Evolutionary conservation across 2,888 invertebrate species (phyloP).

Genomic region (Dendrolimus houi): DNA sequence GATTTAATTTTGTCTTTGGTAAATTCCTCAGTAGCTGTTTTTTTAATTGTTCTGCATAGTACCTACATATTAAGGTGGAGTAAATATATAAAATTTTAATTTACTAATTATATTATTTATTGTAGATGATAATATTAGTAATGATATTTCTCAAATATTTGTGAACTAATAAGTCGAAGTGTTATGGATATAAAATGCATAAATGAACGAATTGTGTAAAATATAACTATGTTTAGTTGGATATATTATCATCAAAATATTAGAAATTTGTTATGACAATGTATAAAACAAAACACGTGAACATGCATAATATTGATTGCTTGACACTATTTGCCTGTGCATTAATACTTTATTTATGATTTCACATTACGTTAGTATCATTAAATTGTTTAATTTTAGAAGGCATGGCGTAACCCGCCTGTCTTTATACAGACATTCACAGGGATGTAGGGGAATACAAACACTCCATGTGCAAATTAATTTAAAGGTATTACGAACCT

Average conservation of each 20-base stretch:
- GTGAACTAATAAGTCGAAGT: too few relatives aligned
- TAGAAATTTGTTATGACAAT: conserved; percentile 3
- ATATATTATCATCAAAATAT: conserved; percentile 8
- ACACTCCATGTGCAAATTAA: conserved; percentile 74
- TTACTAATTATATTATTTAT: too few relatives aligned
- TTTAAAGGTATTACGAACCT: conserved; percentile 80
- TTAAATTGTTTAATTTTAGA: conserved; percentile 10
- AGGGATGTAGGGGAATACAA: conserved; percentile 62
- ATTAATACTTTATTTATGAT: conserved; percentile 37
- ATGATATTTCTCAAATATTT: too few relatives aligned
- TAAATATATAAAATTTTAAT: too few relatives aligned
- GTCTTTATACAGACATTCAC: conserved; percentile 56
- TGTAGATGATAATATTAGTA: too few relatives aligned
- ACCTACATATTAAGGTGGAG: too few relatives aligned
- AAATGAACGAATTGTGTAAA: background rate
- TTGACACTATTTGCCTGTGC: conserved; percentile 51
- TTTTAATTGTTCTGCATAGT: too few relatives aligned
- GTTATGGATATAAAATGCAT: background rate
- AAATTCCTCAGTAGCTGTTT: too few relatives aligned
- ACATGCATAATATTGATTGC: conserved; percentile 53
- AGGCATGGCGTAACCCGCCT: conserved; percentile 29
- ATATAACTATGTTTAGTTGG: background rate
- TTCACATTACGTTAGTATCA: conserved; percentile 25
- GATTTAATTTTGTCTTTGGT: too few relatives aligned
- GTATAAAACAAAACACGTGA: conserved; percentile 25